Evolutionary conservation across 2,888 invertebrate genomes (phyloP).

Genomic region (Noctua pronuba): DNA sequence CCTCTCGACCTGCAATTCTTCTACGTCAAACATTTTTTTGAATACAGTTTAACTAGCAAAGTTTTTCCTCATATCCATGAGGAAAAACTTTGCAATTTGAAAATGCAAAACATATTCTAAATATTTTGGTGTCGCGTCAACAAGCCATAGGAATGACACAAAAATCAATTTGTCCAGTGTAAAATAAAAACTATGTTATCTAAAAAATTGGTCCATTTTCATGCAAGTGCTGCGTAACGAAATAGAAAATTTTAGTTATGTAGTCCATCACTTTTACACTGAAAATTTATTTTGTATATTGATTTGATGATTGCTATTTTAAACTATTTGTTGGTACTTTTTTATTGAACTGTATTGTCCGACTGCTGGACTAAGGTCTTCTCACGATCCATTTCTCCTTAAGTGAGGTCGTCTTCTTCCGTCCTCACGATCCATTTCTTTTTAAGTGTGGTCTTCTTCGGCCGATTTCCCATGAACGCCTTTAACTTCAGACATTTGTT

Average conservation of each 20-base stretch:
- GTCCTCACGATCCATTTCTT: neutral
- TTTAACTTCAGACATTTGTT: neutral
- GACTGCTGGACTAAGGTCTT: too few species aligned
- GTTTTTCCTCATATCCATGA: conserved; percentile 14
- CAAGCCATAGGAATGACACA: conserved; percentile 21
- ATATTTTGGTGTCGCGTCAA: conserved; percentile 46
- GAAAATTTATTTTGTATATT: conserved; percentile 24
- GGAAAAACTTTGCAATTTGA: neutral
- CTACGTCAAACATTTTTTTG: conserved; percentile 7
- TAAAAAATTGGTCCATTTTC: conserved; percentile 35
- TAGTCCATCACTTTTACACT: conserved; percentile 7
- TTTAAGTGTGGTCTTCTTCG: neutral
- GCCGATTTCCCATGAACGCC: neutral
- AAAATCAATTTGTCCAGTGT: conserved; percentile 27
- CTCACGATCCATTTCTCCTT: neutral
- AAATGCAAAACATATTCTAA: conserved; percentile 5
- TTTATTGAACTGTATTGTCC: neutral
- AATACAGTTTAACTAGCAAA: neutral
- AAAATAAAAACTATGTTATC: conserved; percentile 43
- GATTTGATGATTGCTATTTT: conserved; percentile 10
- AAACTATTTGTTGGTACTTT: too few species aligned
- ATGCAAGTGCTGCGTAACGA: conserved; percentile 26
- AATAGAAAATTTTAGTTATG: conserved; percentile 49
- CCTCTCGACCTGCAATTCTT: neutral
- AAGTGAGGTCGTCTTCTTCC: neutral